Percentiles rank a stretch among this genome's conserved stretches.
These are phyloP conservation scores for Brachypalpus laphriformis DNA, from an alignment of 2,888 invertebrate species.

Conservation along the genomic window DNA sequence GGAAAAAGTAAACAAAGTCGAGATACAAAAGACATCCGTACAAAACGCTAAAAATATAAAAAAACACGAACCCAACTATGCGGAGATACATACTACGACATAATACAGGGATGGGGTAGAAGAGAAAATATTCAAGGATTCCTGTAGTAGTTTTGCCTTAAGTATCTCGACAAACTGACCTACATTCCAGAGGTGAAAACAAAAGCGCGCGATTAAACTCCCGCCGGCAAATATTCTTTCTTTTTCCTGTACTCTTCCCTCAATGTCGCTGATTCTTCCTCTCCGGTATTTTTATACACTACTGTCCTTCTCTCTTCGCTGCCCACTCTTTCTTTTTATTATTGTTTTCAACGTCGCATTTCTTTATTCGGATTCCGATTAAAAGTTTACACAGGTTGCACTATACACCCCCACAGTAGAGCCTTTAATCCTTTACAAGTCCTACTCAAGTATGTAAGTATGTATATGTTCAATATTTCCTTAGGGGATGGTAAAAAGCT, in stretches of 20 bases:
- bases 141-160: conserved; percentile 53
- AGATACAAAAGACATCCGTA: conserved; percentile 48
- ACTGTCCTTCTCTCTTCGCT: neutral
- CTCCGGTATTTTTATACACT: neutral
- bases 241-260: neutral
- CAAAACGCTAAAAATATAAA: conserved; percentile 9
- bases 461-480: no score
- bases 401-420: neutral
- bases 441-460: neutral
- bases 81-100: neutral
- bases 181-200: conserved; percentile 64
- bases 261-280: conserved; percentile 10
- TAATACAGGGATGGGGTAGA: neutral
- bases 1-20: conserved; percentile 23
- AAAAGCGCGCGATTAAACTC: conserved; percentile 65
- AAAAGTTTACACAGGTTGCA: conserved; percentile 27
- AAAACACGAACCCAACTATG: neutral
- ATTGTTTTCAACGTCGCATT: conserved; percentile 8
- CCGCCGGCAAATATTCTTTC: conserved; percentile 52
- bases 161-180: conserved; percentile 70
- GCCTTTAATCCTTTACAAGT: conserved; percentile 13
- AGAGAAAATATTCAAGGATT: conserved; percentile 50
- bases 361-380: conserved; percentile 37
- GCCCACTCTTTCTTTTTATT: neutral
- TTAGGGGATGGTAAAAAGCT: neutral